Conservation (phyloP, 2,888 invertebrate genomes). For the Drosophila emarginata region DNA sequence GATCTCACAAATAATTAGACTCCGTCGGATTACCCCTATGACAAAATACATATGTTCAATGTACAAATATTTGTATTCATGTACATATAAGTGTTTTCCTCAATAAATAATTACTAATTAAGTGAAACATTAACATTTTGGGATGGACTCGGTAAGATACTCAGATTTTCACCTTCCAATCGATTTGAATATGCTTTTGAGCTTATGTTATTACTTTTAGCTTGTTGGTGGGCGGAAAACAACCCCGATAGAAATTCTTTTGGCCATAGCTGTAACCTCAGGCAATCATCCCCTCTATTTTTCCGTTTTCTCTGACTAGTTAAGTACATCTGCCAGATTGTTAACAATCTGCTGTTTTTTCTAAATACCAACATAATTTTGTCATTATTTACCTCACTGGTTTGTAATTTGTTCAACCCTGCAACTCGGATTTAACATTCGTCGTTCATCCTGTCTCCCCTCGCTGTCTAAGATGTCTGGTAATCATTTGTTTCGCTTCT, state of each 20-base stretch:
- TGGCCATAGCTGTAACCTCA: constrained; percentile 13
- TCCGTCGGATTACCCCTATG: too few species aligned
- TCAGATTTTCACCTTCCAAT: constrained; percentile 2
- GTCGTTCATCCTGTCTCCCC: constrained; percentile 8
- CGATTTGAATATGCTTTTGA: neutral
- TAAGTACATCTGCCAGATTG: constrained; percentile 72
- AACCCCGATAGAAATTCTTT: constrained; percentile 26
- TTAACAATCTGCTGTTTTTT: constrained; percentile 70
- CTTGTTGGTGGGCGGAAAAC: constrained; percentile 3
- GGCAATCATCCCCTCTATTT: constrained; percentile 39
- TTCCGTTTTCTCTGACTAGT: constrained; percentile 42
- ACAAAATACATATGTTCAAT: too few species aligned
- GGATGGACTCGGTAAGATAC: neutral
- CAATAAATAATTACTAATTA: constrained; percentile 2
- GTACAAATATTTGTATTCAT: too few species aligned
- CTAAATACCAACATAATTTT: constrained; percentile 75
- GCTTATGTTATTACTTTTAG: constrained; percentile 3
- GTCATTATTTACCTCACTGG: constrained; percentile 76
- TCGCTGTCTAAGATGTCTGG: constrained; percentile 37
- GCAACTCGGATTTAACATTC: constrained; percentile 13
- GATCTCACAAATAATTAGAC: too few species aligned
- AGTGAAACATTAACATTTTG: neutral
- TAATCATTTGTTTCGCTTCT: constrained; percentile 67
- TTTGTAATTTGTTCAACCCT: constrained; percentile 72
- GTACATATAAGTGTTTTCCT: neutral